Conservation (phyloP, 2,113 vertebrate species). For the Cyphomyrus plagiostoma region DNA sequence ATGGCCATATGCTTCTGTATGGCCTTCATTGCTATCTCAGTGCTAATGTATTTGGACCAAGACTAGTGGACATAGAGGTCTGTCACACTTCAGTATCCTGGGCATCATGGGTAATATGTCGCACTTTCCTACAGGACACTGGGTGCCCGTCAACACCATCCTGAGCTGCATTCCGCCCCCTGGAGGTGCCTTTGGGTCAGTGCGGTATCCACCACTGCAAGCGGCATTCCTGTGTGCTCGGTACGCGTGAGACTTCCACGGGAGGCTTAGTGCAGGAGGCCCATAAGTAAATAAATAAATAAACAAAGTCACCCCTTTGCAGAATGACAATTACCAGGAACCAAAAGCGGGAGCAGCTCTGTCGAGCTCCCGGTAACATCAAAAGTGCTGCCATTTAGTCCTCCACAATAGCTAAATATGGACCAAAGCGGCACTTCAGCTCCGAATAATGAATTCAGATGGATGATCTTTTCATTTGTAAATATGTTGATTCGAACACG, state of each 20-base stretch:
- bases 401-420: slow-evolving; percentile 11
- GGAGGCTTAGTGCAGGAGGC: not conserved
- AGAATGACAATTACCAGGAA: not conserved
- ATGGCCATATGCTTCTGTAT: not conserved
- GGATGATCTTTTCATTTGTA: slow-evolving; percentile 54
- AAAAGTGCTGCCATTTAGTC: not conserved
- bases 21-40: not conserved
- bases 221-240: not conserved
- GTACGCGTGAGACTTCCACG: no score
- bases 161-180: not conserved
- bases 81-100: not conserved
- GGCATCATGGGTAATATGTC: not conserved
- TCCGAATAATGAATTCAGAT: slow-evolving; percentile 47
- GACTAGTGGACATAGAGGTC: not conserved
- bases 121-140: not conserved
- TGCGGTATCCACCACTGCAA: not conserved
- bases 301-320: not conserved
- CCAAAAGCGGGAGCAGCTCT: not conserved
- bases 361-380: not conserved
- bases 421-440: slow-evolving; percentile 21
- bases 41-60: not conserved
- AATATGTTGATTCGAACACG: slow-evolving; percentile 53
- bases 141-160: no score
- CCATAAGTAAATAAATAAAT: not conserved
- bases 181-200: not conserved